Base-by-base conservation (phyloP, 1,140 invertebrate genomes). In the Colletes latitarsis region DNA sequence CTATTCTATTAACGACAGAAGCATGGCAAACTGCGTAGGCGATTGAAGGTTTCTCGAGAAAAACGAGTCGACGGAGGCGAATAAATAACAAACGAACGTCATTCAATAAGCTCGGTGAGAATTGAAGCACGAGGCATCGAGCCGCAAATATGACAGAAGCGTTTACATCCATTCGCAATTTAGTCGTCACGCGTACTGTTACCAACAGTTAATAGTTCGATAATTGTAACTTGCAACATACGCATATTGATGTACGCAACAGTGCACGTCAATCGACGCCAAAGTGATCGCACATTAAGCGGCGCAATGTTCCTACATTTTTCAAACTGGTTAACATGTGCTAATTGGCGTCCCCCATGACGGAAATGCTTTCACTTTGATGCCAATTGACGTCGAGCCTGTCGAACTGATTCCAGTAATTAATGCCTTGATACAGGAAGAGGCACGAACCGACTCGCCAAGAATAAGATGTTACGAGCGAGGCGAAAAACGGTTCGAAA, bases 291-390 rank as follows among this genome's bases (percentile, higher is more conserved):
- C 58, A 19, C 55, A 43, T 70, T 53, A 72, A 57, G 6, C 49
- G 77, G n/a, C 68, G 53, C 17, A 46, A 73, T 55, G 60, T 79
- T 58, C 41, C 41, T 68, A 21, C 41, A 41, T 64, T 73, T 30
- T 57, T 49, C 49, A 21, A 64, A 53, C 60, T 64, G 77, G 15
- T 79, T 73, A 79, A 79, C 77, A 19, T 46, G 69, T 66, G 60
- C 70, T 73, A 79, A 72, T 79, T 79, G 69, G 49, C n/a, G 60
- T 53, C 17, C 19, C 10, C 52, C 49, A 12, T 73, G 69, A 64
- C 69, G 69, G 60, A 73, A 73, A 64, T 46, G 69, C 77, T 73
- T 63, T 71, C 49, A 64, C 69, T 62, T 55, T 15, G 58, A 49
- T 58, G 69, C 46, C 39, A 9, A 41, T 63, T 9, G 60, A 79